Conservation (phyloP, 2,797 vertebrate genomes). For the Meriones psammophilus region DNA sequence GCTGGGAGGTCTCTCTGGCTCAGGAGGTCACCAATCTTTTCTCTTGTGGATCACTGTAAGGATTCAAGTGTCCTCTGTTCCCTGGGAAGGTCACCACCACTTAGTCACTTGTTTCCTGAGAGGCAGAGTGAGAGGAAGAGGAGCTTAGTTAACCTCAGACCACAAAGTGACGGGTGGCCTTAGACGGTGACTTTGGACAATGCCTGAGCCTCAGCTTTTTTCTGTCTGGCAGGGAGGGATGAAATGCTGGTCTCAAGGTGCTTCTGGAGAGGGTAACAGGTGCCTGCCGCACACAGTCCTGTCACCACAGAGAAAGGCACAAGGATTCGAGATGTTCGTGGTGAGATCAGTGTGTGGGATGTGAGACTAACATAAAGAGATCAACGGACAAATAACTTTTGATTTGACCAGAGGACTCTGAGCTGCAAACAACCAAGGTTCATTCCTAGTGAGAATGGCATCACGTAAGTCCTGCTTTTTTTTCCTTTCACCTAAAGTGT, state of each 20-base stretch:
- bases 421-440: background rate
- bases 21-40: background rate
- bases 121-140: background rate
- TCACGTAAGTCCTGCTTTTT: background rate
- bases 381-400: background rate
- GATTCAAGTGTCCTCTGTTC: background rate
- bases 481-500: background rate
- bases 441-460: background rate
- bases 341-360: background rate
- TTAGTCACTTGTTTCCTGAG: background rate
- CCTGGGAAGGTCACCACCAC: background rate
- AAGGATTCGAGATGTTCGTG: background rate
- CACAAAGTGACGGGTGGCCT: background rate
- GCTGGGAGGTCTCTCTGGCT: background rate
- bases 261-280: background rate
- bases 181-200: background rate
- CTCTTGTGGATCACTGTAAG: background rate
- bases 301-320: background rate
- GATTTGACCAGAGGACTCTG: background rate
- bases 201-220: background rate
- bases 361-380: background rate
- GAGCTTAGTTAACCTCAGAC: background rate
- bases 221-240: background rate
- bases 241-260: background rate
- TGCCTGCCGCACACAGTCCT: background rate